Evolutionary conservation across 2,888 invertebrate genomes (phyloP).

Genomic region (Emmelina monodactyla): DNA sequence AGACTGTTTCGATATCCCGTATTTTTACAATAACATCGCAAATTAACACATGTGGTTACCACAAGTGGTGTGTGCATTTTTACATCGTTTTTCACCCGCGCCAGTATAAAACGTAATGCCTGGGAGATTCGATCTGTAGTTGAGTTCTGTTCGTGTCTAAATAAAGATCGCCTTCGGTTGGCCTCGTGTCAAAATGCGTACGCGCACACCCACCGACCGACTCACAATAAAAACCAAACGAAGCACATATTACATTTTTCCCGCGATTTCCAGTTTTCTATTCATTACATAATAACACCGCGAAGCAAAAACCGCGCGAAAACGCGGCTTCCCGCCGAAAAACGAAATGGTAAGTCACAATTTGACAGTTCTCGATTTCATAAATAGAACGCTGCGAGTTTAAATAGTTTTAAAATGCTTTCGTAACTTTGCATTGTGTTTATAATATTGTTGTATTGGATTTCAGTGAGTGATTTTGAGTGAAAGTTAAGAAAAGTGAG

Average conservation of each 20-base stretch:
- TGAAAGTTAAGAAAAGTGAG: conserved; percentile 34
- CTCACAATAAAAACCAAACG: conserved; percentile 50
- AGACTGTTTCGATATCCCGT: no score
- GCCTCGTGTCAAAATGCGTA: conserved; percentile 47
- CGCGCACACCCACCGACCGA: conserved; percentile 38
- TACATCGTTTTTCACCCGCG: conserved; percentile 18
- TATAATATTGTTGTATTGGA: conserved; percentile 5
- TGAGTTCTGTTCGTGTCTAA: conserved; percentile 46
- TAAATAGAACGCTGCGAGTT: conserved; percentile 22
- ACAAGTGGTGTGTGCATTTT: conserved; percentile 24
- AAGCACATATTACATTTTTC: conserved; percentile 59
- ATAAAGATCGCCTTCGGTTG: conserved; percentile 52
- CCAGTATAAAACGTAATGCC: conserved; percentile 43
- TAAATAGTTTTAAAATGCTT: conserved; percentile 16
- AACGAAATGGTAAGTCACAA: conserved; percentile 28
- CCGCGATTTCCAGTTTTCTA: conserved; percentile 38
- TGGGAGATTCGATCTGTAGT: conserved; percentile 41
- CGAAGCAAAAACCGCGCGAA: conserved; percentile 11
- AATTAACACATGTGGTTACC: conserved; percentile 26
- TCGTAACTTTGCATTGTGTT: conserved; percentile 14
- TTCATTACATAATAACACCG: conserved; percentile 26
- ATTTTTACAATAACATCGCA: no score
- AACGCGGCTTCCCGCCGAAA: conserved; percentile 9
- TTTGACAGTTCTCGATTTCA: conserved; percentile 10
- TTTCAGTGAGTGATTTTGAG: conserved; percentile 27